Evolutionary conservation across 2,113 vertebrate genomes (phyloP), one percentile per base, ranked within the genome.

Genomic region (Mustela nigripes): DNA sequence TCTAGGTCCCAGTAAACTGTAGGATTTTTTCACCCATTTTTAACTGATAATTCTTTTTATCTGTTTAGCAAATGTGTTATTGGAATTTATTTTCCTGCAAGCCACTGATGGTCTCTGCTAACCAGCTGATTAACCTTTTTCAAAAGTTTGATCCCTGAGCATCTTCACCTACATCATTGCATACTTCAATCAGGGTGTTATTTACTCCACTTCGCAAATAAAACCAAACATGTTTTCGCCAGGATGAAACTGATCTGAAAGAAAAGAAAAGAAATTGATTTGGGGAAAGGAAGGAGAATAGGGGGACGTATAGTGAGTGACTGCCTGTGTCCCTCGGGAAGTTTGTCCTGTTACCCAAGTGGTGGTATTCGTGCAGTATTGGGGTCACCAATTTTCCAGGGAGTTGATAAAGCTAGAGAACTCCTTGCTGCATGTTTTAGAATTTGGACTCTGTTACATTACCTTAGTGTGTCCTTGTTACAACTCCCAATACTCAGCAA

Each of bases 361-460:
- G 92, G 42, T 94, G 91, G 90, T 84, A 94, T 93, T 95, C 94
- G 97, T 76, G 86, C 69, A 73, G 90, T 71, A 78, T 84, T 96
- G 94, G 92, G 79, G 83, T 92, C 98, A 85, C 95, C 91, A 91
- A 81, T 81, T 89, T 98, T 98, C 95, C 67, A 95, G 89, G 96
- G 86, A 83, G 53, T 6, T 21, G 58, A 0, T 0, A 0, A 94
- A 95, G 94, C 78, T 94, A 94, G 86, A 90, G 98, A 96, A 96
- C 83, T 90, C 98, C 97, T 98, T 97, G 97, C 90, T 97, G 89
- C 65, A 31, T 95, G 92, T 98, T 98, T 98, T 95, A 76, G 93
- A 92, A 87, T 86, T 80, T 98, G 98, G 81, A 73, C 67, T 92
- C 96, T 89, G 83, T 97, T 97, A 85, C 67, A 97, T 48, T 94